A percentile compares a stretch with the other conserved stretches of the same genome.
Conservation (phyloP, 2,797 vertebrate genomes). For the Pipistrellus nathusii region DNA sequence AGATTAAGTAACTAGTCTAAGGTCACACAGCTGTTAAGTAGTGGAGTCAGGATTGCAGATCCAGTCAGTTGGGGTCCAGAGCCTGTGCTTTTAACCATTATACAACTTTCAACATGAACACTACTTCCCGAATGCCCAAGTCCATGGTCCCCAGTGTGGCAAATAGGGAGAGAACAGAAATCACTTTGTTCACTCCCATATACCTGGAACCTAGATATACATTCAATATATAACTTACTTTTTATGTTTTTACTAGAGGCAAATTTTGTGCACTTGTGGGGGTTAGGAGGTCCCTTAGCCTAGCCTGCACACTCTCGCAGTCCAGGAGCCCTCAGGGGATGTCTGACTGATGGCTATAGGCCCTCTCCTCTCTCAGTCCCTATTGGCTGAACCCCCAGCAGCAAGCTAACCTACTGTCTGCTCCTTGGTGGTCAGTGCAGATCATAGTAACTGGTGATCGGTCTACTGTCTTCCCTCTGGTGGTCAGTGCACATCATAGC, state of each 20-base stretch:
- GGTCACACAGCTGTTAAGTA: neutral
- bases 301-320: too few species aligned
- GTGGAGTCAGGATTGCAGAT: neutral
- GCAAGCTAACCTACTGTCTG: too few species aligned
- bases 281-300: too few species aligned
- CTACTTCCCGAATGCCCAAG: neutral
- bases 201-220: neutral
- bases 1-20: neutral
- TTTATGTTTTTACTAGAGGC: neutral
- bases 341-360: too few species aligned
- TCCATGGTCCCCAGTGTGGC: too few species aligned
- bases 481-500: too few species aligned
- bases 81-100: neutral
- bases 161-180: neutral
- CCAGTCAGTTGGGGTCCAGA: neutral
- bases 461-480: too few species aligned
- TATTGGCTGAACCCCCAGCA: too few species aligned
- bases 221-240: neutral
- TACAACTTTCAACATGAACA: neutral
- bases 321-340: too few species aligned
- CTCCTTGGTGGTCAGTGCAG: too few species aligned
- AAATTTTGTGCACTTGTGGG: too few species aligned
- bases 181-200: neutral
- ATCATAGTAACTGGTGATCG: rapidly evolving
- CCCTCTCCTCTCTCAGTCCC: too few species aligned